Base-by-base conservation (phyloP, 1,140 invertebrate species). In the Leptinotarsa texana region DNA sequence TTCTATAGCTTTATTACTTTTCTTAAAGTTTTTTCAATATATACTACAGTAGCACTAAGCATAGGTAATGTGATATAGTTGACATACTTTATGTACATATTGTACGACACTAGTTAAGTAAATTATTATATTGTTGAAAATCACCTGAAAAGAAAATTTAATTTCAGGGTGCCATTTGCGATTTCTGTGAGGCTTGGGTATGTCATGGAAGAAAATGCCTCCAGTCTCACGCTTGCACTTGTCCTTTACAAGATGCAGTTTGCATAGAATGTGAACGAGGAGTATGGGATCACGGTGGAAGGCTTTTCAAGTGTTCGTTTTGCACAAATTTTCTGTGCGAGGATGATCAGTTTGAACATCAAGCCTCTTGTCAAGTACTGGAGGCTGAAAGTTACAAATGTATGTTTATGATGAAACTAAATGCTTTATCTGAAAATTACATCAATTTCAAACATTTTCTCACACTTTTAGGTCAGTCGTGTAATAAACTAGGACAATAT, bases 331-430 rank as follows among this genome's bases (percentile, higher is more conserved):
- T 93, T 83, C 88, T 99, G 1, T 99, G 97, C 87, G 97, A 99
- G 87, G 97, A 99, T 87, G 97, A 99, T 87, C 97, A 99, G 86
- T 98, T 99, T 89, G 97, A 99, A 84, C 97, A 99, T 87, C 97
- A 99, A 88, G 97, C 97, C 11, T 97, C 95, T 1, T 99, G 97
- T 85, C 96, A 98, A 88, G 93, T 97, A 65, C 85, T 99, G 3
- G 96, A 98, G 83, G 93, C 95, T 3, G 96, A 95, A 84, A 96
- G 90, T 82, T 97, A 93, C 82, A 98, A 98, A 89, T 62, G 61
- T 62, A 62, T 18, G 61, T 21, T 18, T 62, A 21, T 8, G 3
- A 62, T 62, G 61, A 62, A 21, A 42, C 33, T 42, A 3, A 42
- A 42, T 42, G 33, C 33, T 42, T 42, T 42, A 42, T 42, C 8